A percentile compares a stretch with the other conserved stretches of the same genome.
phyloP scores from a whole-genome alignment of 2,888 invertebrate genomes.

The Troides aeacus region DNA sequence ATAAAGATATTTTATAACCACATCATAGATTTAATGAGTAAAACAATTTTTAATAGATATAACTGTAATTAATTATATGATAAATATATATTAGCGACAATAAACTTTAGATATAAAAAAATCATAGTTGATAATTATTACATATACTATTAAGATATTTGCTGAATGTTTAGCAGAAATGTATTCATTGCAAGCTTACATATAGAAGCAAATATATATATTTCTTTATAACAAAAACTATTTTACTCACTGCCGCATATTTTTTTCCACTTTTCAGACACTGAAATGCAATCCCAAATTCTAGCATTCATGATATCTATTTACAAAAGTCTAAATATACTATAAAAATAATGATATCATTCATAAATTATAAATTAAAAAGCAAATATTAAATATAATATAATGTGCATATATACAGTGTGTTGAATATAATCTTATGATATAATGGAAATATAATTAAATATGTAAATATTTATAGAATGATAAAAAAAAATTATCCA shows the following conservation, averaged over 20 bases:
- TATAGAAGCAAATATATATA: slow-evolving; percentile 43
- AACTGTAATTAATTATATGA: not conserved
- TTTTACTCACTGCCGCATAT: slow-evolving; percentile 77
- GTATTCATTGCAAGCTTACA: slow-evolving; percentile 36
- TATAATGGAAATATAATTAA: slow-evolving; percentile 4
- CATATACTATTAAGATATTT: not conserved
- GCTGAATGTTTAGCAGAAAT: slow-evolving; percentile 11
- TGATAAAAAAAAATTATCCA: not conserved
- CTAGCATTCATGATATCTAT: slow-evolving; percentile 68
- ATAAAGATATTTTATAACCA: not conserved
- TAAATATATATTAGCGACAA: not conserved
- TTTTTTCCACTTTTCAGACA: slow-evolving; percentile 78
- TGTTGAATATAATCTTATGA: slow-evolving; percentile 20
- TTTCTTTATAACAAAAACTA: slow-evolving; percentile 51
- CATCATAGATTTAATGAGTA: not conserved
- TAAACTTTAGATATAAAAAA: not conserved
- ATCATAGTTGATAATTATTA: not conserved
- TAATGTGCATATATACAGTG: slow-evolving; percentile 14
- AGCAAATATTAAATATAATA: slow-evolving; percentile 29
- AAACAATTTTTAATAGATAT: not conserved
- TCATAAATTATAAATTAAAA: slow-evolving; percentile 30
- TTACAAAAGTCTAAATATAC: slow-evolving; percentile 36
- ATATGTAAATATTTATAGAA: not conserved
- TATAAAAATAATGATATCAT: slow-evolving; percentile 39
- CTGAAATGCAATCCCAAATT: slow-evolving; percentile 74